phyloP scores from a whole-genome alignment of 2,888 invertebrate species.

The Zeuzera pyrina region DNA sequence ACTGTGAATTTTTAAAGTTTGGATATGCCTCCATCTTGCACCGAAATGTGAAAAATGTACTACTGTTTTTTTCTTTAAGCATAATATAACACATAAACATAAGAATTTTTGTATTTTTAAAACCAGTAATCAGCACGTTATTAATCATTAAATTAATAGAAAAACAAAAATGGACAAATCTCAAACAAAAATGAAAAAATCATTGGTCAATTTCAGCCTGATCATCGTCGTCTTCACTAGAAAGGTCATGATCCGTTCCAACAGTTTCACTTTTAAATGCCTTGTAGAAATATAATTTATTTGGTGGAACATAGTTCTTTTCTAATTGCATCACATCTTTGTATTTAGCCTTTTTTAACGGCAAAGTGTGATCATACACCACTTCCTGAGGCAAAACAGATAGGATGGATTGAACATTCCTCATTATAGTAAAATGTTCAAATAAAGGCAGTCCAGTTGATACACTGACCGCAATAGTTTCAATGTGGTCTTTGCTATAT shows the following conservation, averaged over 20 bases:
- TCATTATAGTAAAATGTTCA: constrained; percentile 1
- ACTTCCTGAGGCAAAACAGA: neutral
- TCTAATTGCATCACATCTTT: constrained; percentile 3
- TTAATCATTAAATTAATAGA: no score
- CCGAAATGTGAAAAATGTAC: no score
- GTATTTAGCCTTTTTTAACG: constrained; percentile 1
- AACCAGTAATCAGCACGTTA: no score
- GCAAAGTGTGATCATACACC: constrained; percentile 1
- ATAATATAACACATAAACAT: no score
- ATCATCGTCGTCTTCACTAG: constrained; percentile 4
- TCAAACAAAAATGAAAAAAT: neutral
- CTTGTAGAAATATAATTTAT: constrained; percentile 2
- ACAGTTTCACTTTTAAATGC: constrained; percentile 1
- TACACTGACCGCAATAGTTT: constrained; percentile 1
- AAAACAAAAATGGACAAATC: no score
- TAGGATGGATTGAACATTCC: no score
- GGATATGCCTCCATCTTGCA: no score
- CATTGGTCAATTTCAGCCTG: constrained; percentile 1
- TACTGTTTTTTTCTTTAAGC: no score
- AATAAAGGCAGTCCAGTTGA: constrained; percentile 1
- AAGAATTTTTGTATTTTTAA: no score
- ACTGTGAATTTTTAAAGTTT: no score
- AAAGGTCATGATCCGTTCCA: neutral
- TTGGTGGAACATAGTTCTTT: constrained; percentile 4
- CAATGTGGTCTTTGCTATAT: neutral